phyloP scores from a whole-genome alignment of 2,113 vertebrate species.

The Bujurquina vittata region DNA sequence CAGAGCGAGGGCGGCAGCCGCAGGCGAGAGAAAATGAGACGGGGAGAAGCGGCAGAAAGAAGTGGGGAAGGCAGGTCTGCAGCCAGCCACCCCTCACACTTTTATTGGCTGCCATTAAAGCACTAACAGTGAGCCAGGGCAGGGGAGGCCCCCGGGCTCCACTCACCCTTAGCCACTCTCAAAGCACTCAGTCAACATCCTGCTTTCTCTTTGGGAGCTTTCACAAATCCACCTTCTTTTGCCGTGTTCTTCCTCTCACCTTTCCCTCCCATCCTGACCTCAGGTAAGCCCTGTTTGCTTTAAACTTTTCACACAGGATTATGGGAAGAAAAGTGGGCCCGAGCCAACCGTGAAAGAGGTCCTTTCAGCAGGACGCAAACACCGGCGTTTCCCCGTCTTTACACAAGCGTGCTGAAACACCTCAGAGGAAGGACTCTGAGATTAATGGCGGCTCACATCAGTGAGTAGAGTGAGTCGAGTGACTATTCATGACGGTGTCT shows the following conservation, averaged over 20 bases:
- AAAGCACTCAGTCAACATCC: constrained; percentile 52
- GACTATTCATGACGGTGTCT: constrained; percentile 40
- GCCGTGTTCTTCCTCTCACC: constrained; percentile 4
- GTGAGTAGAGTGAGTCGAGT: constrained; percentile 1
- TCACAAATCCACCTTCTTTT: constrained; percentile 19
- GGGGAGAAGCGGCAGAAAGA: not conserved
- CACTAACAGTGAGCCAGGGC: constrained; percentile 44
- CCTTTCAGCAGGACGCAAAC: constrained; percentile 41
- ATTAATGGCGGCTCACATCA: constrained; percentile 46
- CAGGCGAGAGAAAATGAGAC: constrained; percentile 31
- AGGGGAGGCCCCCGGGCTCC: constrained; percentile 35
- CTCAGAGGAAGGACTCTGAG: constrained; percentile 31
- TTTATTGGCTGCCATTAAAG: constrained; percentile 65
- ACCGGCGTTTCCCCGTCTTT: not conserved
- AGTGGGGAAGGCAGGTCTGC: constrained; percentile 25
- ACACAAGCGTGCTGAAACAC: constrained; percentile 14
- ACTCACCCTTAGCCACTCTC: constrained; percentile 61
- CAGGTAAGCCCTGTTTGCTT: constrained; percentile 32
- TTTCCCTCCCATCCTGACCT: constrained; percentile 14
- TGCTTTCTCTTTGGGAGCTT: constrained; percentile 9
- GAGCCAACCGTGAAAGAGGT: constrained; percentile 15
- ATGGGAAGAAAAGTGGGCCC: constrained; percentile 4
- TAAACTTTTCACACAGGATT: constrained; percentile 37
- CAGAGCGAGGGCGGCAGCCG: constrained; percentile 20
- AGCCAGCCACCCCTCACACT: constrained; percentile 34